Base-by-base conservation (phyloP, 2,888 invertebrate species). In the Xestia sexstrigata region DNA sequence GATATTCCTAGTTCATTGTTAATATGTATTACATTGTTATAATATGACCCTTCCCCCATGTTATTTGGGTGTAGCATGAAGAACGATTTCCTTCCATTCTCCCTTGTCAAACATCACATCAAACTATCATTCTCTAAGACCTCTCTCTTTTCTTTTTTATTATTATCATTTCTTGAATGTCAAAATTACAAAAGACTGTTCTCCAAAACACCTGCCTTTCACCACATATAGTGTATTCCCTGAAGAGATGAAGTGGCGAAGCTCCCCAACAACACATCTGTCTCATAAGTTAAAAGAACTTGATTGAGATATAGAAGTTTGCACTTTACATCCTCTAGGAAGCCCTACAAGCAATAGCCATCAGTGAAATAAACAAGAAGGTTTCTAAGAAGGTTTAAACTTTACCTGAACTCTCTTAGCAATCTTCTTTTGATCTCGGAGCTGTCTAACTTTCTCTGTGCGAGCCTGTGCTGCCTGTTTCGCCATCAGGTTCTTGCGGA, bases 391-490 rank as follows among this genome's bases (percentile, higher is more conserved):
- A 13, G 15, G 2, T 23, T n/a, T 7, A 20, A 66, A 72, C 13
- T 30, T 69, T 90, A 97, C 97, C 95, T 97, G 97, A 87, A 99
- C 97, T 93, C 99, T 97, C 95, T 99, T 99, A 7, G 99, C 98
- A 94, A 99, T 98, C 95, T 99, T 99, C 90, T 98, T 98, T 92
- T 99, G 98, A 65, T 98, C 98, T 73, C 99, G 97, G 35, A 99
- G 96, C 91, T 99, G 99, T 85, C 98, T 97, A 0, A 99, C 98
- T 92, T 99, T 98, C 93, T 99, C 99, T 0, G 98, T 98, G 85
- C 98, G 97, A 74, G 99, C 98, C 87, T 98, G 98, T 23, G 98
- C 98, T 23, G 98, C 97, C 91, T 99, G 98, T 92, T 99, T 98
- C 42, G 98, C 97, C 96, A 99, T 97, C 47, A 99, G 94, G 90